Evolutionary conservation across 2,797 vertebrate species (phyloP), one percentile per base, ranked within the genome.

Genomic region (Pseudochirops cupreus): DNA sequence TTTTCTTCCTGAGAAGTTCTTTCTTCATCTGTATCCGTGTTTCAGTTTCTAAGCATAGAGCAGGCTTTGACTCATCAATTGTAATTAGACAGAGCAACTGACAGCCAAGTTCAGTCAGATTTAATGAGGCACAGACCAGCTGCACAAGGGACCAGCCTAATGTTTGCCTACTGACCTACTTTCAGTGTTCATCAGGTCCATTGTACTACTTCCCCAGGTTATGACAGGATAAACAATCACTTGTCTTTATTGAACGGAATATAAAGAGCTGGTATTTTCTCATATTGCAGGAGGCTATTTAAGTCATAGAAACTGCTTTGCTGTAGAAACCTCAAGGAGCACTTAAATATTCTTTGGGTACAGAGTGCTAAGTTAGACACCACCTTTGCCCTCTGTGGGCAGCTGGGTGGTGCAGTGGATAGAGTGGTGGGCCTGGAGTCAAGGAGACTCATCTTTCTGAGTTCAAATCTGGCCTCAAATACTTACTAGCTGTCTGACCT

Each of bases 61-160:
- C 93, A 96, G 9, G 28, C 56, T 94, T 54, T 93, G 74, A 94
- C 56, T 74, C n/a, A 82, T 82, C 74, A 39, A 26, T 53, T 56
- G 39, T 53, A 97, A 97, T 97, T 94, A 97, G 56, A 97, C 0
- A 10, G 74, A 82, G 21, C 74, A 82, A 39, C 18, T 82, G 74
- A 82, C 74, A 16, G 92, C 29, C 56, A 95, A 91, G 90, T 4
- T 26, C 24, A 21, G 46, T 97, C 74, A 95, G 54, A 46, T 67
- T 56, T 97, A 97, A 96, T 56, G 93, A 97, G 91, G 33, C 74
- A 95, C 18, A 94, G 46, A 95, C 54, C 16, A 92, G 31, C 94
- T 46, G 7, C 90, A 24, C 53, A 91, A 92, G 39, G 31, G 50
- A 96, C 96, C 91, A 9, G 91, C 50, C 0, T 56, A 5, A 9